Evolutionary conservation across 2,113 vertebrate species (phyloP).

Genomic region (Xenopus laevis): DNA sequence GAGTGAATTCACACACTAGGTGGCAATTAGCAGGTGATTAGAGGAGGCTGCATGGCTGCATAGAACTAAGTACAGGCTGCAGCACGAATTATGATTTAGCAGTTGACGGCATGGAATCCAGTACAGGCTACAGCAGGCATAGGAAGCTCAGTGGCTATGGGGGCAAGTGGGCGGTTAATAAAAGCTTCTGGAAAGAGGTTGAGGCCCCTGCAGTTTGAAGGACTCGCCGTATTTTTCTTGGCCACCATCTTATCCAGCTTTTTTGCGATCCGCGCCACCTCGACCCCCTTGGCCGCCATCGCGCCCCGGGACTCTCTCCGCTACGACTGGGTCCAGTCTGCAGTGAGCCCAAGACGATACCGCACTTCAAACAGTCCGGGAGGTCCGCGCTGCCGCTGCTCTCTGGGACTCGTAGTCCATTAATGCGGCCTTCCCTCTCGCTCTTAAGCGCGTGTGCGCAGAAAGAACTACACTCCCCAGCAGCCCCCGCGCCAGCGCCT

Average conservation of each 20-base stretch:
- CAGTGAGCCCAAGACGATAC: neutral
- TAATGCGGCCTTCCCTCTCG: neutral
- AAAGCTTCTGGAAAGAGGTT: too few relatives aligned
- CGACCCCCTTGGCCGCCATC: conserved; percentile 77
- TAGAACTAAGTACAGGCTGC: too few relatives aligned
- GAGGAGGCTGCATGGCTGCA: too few relatives aligned
- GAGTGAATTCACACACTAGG: too few relatives aligned
- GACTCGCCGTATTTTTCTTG: conserved; percentile 88
- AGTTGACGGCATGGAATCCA: too few relatives aligned
- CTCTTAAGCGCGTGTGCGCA: neutral
- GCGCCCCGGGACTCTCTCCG: conserved; percentile 1
- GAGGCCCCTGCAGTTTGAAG: neutral
- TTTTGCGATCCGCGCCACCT: conserved; percentile 88
- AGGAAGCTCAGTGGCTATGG: too few relatives aligned
- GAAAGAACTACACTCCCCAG: conserved; percentile 47
- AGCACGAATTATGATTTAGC: too few relatives aligned
- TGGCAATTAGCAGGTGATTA: too few relatives aligned
- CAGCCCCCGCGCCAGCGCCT: neutral
- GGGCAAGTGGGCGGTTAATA: too few relatives aligned
- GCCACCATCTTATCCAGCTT: conserved; percentile 96
- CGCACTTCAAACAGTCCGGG: conserved; percentile 19
- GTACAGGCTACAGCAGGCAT: too few relatives aligned
- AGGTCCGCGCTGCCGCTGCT: conserved; percentile 40
- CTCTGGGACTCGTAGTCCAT: conserved; percentile 64
- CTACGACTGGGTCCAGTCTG: neutral